phyloP scores from a whole-genome alignment of 2,797 vertebrate genomes.

The Urosaurus nigricauda region DNA sequence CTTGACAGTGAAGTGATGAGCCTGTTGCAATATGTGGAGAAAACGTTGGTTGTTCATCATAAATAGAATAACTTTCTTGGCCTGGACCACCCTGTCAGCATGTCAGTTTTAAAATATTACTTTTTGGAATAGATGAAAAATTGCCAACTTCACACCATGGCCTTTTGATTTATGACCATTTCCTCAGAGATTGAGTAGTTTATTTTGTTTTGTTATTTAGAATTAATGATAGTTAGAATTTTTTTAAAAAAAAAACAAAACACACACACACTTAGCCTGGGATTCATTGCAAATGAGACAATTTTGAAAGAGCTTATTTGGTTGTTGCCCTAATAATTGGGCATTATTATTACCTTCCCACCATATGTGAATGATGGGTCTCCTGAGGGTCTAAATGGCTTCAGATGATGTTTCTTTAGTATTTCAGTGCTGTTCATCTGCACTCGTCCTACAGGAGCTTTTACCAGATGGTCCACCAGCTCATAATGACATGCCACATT shows the following conservation, averaged over 20 bases:
- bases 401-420: conserved; percentile 72
- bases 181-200: conserved; percentile 75
- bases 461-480: conserved; percentile 75
- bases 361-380: conserved; percentile 75
- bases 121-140: conserved; percentile 74
- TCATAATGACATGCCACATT: conserved; percentile 70
- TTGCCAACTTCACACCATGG: conserved; percentile 72
- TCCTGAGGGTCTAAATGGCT: conserved; percentile 72
- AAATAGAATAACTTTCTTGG: conserved; percentile 62
- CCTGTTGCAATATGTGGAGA: background rate
- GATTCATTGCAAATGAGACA: conserved; percentile 72
- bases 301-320: conserved; percentile 72
- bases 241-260: conserved; percentile 54
- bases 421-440: conserved; percentile 73
- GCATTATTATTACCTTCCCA: conserved; percentile 78
- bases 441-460: conserved; percentile 55
- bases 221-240: conserved; percentile 74
- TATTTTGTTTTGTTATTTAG: conserved; percentile 76
- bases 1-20: background rate
- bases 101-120: conserved; percentile 75
- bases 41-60: conserved; percentile 45
- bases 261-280: conserved; percentile 62
- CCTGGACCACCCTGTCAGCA: conserved; percentile 71
- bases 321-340: conserved; percentile 76
- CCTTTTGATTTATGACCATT: conserved; percentile 80